A percentile compares a stretch with the other conserved stretches of the same genome.
Evolutionary conservation across 2,888 invertebrate genomes (phyloP).

Genomic region (Orthonevra nobilis): DNA sequence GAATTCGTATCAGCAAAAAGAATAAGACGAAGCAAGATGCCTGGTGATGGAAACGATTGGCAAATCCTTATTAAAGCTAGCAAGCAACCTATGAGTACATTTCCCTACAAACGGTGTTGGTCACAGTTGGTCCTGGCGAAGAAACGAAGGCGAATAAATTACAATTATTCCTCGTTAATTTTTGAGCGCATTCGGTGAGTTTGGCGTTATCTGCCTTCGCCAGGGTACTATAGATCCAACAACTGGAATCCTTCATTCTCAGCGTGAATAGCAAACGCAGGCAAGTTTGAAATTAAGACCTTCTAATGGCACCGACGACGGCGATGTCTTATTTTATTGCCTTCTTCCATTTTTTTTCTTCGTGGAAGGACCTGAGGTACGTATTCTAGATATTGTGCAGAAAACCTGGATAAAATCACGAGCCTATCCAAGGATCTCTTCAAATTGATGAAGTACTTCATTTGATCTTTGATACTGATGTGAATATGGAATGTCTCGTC

Average conservation of each 20-base stretch:
- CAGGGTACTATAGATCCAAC: conserved; percentile 44
- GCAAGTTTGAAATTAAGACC: conserved; percentile 10
- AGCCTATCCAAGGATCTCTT: conserved; percentile 18
- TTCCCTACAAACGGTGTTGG: conserved; percentile 69
- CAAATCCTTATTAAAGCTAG: conserved; percentile 7
- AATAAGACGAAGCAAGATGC: conserved; percentile 1
- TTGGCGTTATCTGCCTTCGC: conserved; percentile 51
- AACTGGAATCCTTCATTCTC: conserved; percentile 28
- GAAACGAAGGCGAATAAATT: conserved; percentile 50
- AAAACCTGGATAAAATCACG: conserved; percentile 43
- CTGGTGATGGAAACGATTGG: conserved; percentile 18
- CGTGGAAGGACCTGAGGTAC: neutral
- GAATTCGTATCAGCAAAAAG: neutral
- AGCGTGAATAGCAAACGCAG: conserved; percentile 51
- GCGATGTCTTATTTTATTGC: neutral
- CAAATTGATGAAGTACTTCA: conserved; percentile 15
- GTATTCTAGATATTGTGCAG: conserved; percentile 1
- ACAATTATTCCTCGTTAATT: conserved; percentile 67
- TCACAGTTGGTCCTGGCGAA: conserved; percentile 49
- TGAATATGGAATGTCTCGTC: conserved; percentile 9
- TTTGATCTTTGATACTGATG: conserved; percentile 23
- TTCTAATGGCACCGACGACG: neutral
- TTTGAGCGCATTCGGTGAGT: conserved; percentile 59
- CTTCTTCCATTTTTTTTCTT: neutral
- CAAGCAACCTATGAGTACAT: no score